Conservation (phyloP, 2,797 vertebrate genomes). For the Pyrocephalus nanus region DNA sequence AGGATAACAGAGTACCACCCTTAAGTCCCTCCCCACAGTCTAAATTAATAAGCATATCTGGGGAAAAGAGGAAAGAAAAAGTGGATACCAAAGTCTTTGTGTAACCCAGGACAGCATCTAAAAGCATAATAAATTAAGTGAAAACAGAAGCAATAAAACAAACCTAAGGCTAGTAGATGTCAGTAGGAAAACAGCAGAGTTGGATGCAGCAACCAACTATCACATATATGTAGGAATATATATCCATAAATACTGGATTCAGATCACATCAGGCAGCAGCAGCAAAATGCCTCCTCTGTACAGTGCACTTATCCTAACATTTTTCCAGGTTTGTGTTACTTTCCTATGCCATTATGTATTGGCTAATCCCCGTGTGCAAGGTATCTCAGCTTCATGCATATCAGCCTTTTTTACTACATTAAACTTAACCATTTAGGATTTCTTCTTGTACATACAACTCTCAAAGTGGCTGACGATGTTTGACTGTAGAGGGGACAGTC, state of each 20-base stretch:
- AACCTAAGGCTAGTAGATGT: background rate
- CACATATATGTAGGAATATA: background rate
- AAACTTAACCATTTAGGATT: background rate
- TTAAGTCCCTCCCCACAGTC: no score
- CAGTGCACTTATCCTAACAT: background rate
- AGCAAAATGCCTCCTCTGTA: background rate
- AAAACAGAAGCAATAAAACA: conserved; percentile 18
- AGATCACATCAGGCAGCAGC: background rate
- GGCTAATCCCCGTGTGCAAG: background rate
- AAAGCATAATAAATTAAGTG: conserved; percentile 11
- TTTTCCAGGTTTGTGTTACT: background rate
- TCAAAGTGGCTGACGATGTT: background rate
- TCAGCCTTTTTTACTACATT: background rate
- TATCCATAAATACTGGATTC: background rate
- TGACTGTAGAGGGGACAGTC: background rate
- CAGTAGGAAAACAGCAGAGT: background rate
- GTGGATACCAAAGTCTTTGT: no score
- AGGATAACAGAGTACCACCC: no score
- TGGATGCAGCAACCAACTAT: background rate
- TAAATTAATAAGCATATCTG: no score
- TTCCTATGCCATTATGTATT: background rate
- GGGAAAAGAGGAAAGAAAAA: no score
- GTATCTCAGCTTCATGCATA: background rate
- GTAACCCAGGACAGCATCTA: background rate
- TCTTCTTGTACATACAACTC: background rate